Percentiles rank a stretch among this genome's conserved stretches.
Conservation (phyloP, 2,888 invertebrate genomes). For the Norana najaformis region DNA sequence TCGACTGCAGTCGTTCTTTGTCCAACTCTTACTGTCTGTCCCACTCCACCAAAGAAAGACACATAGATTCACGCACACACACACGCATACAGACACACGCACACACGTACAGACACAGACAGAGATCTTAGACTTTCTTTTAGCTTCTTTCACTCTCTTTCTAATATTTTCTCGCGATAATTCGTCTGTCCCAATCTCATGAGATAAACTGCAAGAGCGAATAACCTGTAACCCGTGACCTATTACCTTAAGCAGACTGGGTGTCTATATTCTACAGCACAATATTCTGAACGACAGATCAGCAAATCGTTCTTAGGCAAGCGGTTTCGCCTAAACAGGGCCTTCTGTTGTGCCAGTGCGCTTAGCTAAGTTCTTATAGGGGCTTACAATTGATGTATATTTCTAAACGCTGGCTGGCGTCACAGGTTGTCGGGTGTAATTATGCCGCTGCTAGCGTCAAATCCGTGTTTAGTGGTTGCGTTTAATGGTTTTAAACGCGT, state of each 20-base stretch:
- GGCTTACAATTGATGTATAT: neutral
- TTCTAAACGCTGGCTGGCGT: neutral
- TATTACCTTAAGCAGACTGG: neutral
- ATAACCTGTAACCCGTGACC: neutral
- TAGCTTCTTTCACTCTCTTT: neutral
- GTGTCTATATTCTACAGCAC: neutral
- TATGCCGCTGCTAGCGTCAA: neutral
- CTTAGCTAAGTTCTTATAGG: neutral
- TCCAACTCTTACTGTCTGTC: too few relatives aligned
- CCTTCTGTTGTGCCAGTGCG: neutral
- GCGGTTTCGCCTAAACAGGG: too few relatives aligned
- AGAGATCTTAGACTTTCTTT: neutral
- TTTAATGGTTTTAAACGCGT: neutral
- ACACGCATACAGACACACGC: slow-evolving; percentile 17
- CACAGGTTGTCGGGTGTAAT: neutral
- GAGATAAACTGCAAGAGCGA: neutral
- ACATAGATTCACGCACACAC: slow-evolving; percentile 25
- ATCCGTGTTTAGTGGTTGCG: neutral
- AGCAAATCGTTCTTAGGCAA: neutral
- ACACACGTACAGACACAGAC: neutral
- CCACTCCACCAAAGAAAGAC: neutral
- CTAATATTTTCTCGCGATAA: neutral
- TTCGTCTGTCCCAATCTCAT: neutral
- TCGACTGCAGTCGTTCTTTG: neutral
- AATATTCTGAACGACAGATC: neutral